Percentiles rank a stretch among this genome's conserved stretches.
Conservation (phyloP, 2,113 vertebrate species). For the Notarius lentiginosus region DNA sequence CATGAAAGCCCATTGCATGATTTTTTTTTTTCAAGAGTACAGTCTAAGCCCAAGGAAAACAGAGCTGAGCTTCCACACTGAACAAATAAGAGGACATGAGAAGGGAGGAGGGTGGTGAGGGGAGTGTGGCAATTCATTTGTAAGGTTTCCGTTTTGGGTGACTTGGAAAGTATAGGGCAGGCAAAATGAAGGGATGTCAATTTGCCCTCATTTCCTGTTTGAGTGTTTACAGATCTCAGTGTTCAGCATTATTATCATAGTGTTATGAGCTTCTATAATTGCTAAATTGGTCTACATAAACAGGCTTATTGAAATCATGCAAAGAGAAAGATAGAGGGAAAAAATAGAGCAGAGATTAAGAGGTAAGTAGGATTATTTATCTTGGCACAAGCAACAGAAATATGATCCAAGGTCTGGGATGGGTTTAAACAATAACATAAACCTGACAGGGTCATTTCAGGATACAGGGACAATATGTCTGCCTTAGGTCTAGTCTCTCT, state of each 20-base stretch:
- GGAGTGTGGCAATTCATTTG: conserved; percentile 24
- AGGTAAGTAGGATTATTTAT: conserved; percentile 53
- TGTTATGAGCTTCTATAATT: conserved; percentile 38
- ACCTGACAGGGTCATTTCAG: conserved; percentile 54
- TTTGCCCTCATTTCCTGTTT: conserved; percentile 42
- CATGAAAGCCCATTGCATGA: conserved; percentile 42
- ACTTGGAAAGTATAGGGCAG: conserved; percentile 26
- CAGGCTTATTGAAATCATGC: conserved; percentile 18
- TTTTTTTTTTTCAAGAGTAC: conserved; percentile 31
- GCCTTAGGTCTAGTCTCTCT: conserved; percentile 36
- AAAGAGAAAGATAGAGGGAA: conserved; percentile 23
- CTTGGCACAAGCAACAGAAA: conserved; percentile 58
- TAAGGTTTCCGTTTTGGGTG: conserved; percentile 19
- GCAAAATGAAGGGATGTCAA: conserved; percentile 20
- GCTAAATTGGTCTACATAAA: conserved; percentile 35
- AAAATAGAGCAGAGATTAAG: conserved; percentile 27
- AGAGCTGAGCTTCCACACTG: conserved; percentile 37
- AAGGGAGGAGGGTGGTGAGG: conserved; percentile 24
- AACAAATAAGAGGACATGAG: conserved; percentile 37
- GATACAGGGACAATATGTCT: conserved; percentile 54
- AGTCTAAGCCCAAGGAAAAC: conserved; percentile 39
- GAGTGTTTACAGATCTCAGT: conserved; percentile 39
- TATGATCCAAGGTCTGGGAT: conserved; percentile 58
- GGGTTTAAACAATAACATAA: conserved; percentile 60
- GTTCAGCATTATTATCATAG: conserved; percentile 25